phyloP scores from a whole-genome alignment of 1,140 invertebrate genomes.

The Nixonia krombeini region DNA sequence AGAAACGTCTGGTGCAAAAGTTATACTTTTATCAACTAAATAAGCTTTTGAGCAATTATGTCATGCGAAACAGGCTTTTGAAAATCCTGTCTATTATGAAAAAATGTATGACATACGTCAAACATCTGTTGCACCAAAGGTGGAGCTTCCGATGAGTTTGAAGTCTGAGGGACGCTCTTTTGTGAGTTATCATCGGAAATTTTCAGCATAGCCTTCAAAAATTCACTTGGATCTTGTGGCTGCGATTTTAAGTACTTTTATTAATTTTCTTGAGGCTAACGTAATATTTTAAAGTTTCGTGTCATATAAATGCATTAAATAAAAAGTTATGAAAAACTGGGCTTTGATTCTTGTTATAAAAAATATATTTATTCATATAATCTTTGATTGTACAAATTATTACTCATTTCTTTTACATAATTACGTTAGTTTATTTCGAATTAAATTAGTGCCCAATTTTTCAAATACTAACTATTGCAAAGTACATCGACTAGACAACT shows the following conservation, averaged over 20 bases:
- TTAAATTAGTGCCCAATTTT: no score
- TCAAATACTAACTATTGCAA: no score
- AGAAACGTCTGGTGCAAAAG: background rate
- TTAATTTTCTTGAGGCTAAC: constrained; percentile 5
- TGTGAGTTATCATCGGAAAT: constrained; percentile 59
- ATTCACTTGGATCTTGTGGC: constrained; percentile 66
- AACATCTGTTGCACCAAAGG: constrained; percentile 66
- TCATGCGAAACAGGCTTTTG: background rate
- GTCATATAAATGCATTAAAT: no score
- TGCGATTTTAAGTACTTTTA: constrained; percentile 39
- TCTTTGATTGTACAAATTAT: no score
- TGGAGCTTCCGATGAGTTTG: constrained; percentile 53
- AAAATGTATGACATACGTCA: constrained; percentile 53
- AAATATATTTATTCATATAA: no score
- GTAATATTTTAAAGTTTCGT: background rate
- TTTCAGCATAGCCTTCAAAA: constrained; percentile 66
- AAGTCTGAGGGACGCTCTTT: constrained; percentile 21
- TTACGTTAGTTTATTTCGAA: no score
- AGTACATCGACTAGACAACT: no score
- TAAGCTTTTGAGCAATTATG: constrained; percentile 1
- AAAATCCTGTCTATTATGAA: no score
- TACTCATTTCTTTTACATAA: no score
- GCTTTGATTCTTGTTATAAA: no score
- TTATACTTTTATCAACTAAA: background rate
- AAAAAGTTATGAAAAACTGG: no score